Base-by-base conservation (phyloP, 1,140 invertebrate genomes). In the Ceratosolen solmsi region DNA sequence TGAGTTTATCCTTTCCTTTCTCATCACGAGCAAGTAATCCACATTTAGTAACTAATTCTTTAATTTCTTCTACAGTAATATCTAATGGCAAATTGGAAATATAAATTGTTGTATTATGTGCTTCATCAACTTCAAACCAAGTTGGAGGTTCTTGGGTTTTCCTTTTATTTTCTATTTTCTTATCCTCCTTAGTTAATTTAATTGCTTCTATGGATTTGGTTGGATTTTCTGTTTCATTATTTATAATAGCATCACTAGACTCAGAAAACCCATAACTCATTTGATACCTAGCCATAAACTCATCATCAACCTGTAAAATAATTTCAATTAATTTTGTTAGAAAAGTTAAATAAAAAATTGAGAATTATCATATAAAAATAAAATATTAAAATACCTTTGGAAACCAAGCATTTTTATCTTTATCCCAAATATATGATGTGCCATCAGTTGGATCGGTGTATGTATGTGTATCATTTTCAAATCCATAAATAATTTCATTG, bases 31-130 rank as follows among this genome's bases (percentile, higher is more conserved):
- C 96, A 25, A 99, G 94, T 30, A 99, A 92, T n/a, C 99, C 99
- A 93, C 96, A 99, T 92, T 99, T 99, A 84, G 94, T 94, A 95
- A 99, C 99, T 17, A 99, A 89, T 88, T 97, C 96, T 13, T 96
- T 93, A 91, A 98, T 96, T 89, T 97, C 96, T 82, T 98, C 95
- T 87, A 99, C 95, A 0, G 95, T 98, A 56, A 98, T 95, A 86
- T 98, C 96, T 71, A 94, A 84, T 0, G 99, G 98, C 82, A 99
- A 93, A 89, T 98, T 97, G 11, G 95, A 95, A 1, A 99, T 97
- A 93, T 99, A 99, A 1, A 99, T 98, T 91, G 99, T 98, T 1
- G 97, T 98, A 87, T 99, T 99, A 86, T 96, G 95, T n/a, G 95
- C 93, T 72, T 98, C 96, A 85, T 98, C 95, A 22, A 98, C 91